phyloP scores from a whole-genome alignment of 2,797 vertebrate species.

The Coregonus sp. region DNA sequence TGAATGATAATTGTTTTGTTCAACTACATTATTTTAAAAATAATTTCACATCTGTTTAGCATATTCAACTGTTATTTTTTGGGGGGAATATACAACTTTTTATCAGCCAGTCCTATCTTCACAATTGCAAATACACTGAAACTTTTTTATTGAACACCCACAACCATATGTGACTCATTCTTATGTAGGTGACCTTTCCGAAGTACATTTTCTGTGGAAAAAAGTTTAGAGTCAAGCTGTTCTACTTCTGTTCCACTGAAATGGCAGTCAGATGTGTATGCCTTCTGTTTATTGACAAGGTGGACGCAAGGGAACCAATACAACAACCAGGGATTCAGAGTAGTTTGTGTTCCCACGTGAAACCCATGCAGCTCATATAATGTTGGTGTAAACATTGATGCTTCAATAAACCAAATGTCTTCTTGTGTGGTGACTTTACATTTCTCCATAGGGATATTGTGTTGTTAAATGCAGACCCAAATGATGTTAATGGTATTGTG shows the following conservation, averaged over 20 bases:
- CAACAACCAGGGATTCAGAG: background rate
- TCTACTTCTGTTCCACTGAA: background rate
- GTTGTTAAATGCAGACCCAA: background rate
- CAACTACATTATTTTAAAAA: background rate
- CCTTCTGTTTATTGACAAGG: background rate
- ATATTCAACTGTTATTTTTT: background rate
- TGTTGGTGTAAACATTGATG: background rate
- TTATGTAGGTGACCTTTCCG: background rate
- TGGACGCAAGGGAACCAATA: background rate
- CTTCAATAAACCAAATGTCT: background rate
- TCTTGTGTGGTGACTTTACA: background rate
- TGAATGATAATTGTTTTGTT: background rate
- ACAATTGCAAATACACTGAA: background rate
- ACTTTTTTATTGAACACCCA: background rate
- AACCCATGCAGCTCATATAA: too few relatives aligned
- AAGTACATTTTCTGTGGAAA: background rate
- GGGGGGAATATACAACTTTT: background rate
- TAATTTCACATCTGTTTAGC: background rate
- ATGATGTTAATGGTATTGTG: background rate
- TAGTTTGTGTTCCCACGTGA: background rate
- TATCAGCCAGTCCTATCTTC: background rate
- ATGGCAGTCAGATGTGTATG: background rate
- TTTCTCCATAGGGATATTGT: too few relatives aligned
- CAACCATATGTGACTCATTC: background rate
- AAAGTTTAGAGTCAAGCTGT: background rate